Base-by-base conservation (phyloP, 2,888 invertebrate species). In the Oligia latruncula region DNA sequence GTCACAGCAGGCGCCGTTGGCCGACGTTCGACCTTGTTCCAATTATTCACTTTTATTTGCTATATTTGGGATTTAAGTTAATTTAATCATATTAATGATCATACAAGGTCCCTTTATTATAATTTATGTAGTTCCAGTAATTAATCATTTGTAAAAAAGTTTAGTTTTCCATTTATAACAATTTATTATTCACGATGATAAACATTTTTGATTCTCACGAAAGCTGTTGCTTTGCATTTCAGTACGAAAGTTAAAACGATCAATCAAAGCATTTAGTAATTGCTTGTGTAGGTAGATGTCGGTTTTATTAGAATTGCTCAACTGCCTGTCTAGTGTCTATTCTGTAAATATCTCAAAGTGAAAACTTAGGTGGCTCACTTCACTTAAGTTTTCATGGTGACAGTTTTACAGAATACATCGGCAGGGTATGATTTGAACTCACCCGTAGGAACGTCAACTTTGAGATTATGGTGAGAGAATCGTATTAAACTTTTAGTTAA, bases 21-120 rank as follows among this genome's bases (percentile, higher is more conserved):
- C 90, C 88, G 90, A 77, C 90, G 93, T 85, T 71, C 91, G 96
- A 92, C 96, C 96, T 96, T 94, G 96, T 91, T 94, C 96, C 93
- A 95, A 93, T 95, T 95, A 93, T 92, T 91, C 79, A 83, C 83
- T 86, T 88, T 86, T 75, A 77, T 85, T 85, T 80, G 52, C 62
- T 60, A 17, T 72, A 65, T 78, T 78, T 83, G 17, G 55, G 75
- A 78, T 75, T 68, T 60, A 58, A 17, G 40, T 29, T 71, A 0
- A 35, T 46, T 68, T 55, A 35, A 8, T 40, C 1, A 40, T 23
- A 29, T 46, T 62, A 20, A 15, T 49, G 20, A 66, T n/a, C 15
- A 43, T 4, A 17, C 11, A 9, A 67, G 4, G 29, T 29, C 13
- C 5, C 4, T 11, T 29, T 17, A n/a, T 29, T 49, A 49, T 67